Base-by-base conservation (phyloP, 2,888 invertebrate genomes). In the Tetragonula carbonaria region DNA sequence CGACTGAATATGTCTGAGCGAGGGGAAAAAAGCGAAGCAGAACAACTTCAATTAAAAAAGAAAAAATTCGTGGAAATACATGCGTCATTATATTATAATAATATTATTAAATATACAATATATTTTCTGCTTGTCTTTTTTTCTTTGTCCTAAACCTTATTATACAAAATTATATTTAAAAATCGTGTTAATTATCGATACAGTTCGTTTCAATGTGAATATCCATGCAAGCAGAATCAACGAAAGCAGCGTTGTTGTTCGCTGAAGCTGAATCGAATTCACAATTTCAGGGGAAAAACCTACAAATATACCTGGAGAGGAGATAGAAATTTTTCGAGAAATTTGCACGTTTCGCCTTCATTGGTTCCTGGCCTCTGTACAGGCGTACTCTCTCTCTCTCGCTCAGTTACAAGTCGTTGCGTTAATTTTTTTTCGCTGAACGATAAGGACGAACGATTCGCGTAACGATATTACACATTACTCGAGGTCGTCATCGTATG, bases 361-460 rank as follows among this genome's bases (percentile, higher is more conserved):
- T 57, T 63, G 55, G 38, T 28, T 23, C 62, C 59, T 50, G 62
- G 14, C 2, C 59, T 59, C 28, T 38, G 38, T 33, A 33, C 38
- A 62, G 57, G 45, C 18, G 28, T 67, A 51, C 28, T 45, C 65
- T 63, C 63, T 28, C 28, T 28, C 28, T 28, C 33, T 33, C 33
- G 50, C 59, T 28, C 2, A 18, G 78, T 45, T 38, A 38, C 38
- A 38, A 38, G 23, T 72, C 57, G 73, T 84, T 68, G 67, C 51
- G 33, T 33, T 33, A 33, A 8, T 45, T 38, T 79, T 70, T 50
- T 53, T 79, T 74, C 13, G 33, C 16, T 53, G 73, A 78, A 72
- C 62, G 72, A 23, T 23, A 23, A 23, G 23, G 23, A 51, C 55
- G 71, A 81, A 82, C 23, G 75, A 68, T 23, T 23, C 23, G 23